Evolutionary conservation across 2,113 vertebrate genomes (phyloP), one percentile per base, ranked within the genome.

Genomic region (Macquaria australasica): DNA sequence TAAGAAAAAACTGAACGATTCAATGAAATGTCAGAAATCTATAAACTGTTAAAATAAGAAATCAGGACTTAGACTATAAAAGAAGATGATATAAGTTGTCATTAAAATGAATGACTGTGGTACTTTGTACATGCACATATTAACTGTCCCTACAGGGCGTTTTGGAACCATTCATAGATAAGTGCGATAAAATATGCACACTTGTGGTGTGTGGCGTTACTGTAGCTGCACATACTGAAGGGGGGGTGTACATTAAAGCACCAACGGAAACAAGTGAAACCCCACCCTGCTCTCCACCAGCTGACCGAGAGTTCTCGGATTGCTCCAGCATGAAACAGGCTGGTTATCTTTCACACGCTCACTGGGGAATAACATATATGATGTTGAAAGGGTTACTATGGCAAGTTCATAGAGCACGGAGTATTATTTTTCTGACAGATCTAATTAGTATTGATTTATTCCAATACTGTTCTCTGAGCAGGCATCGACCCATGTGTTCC

Each of bases 361-460:
- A 39, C 59, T 28, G 21, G 39, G 41, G 79, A 70, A 64, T 16
- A 72, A 43, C 51, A n/a, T 67, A 21, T 41, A 67, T 62, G 39
- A 63, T 75, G 41, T 20, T 64, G 58, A 63, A 53, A 73, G 79
- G 80, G 73, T 62, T 73, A 39, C 58, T 39, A 7, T 72, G 60
- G 77, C 2, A 25, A 43, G 68, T 77, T 76, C 73, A 63, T n/a
- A 58, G 59, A 34, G 25, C 43, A 5, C 48, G 11, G 31, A 15
- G 9, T 45, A 37, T 51, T 34, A n/a, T 41, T 82, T 81, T 81
- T 79, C 37, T 85, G 63, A 84, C 74, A 43, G 63, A 81, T 82
- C 66, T 90, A 88, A 93, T 92, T 81, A 92, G 75, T 62, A 93
- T 91, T 84, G 88, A 93, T 94, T 91, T 87, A 90, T 84, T 86